Percentiles rank a stretch among this genome's conserved stretches.
Conservation (phyloP, 2,888 invertebrate genomes). For the Cerastis leucographa region DNA sequence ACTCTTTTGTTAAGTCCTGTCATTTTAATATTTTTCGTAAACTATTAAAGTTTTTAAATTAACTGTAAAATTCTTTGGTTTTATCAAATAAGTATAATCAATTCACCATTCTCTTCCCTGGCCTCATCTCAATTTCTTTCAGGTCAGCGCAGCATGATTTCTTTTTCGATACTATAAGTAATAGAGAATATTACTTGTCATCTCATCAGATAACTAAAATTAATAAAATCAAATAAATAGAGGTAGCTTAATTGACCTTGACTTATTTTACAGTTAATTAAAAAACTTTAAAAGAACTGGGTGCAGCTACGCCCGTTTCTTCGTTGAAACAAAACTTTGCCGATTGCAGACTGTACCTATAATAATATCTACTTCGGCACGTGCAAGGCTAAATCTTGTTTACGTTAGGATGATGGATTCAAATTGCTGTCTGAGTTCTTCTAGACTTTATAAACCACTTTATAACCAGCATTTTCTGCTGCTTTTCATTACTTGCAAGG, state of each 20-base stretch:
- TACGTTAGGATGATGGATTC: conserved; percentile 29
- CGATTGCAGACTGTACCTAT: neutral
- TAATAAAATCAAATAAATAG: too few relatives aligned
- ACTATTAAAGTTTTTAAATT: neutral
- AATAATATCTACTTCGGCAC: neutral
- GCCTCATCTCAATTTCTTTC: too few relatives aligned
- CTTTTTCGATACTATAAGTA: too few relatives aligned
- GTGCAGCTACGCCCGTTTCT: neutral
- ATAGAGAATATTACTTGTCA: too few relatives aligned
- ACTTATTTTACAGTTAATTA: neutral
- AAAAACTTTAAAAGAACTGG: neutral
- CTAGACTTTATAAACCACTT: neutral
- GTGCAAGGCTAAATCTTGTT: conserved; percentile 8
- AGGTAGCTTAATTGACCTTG: neutral
- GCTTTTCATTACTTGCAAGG: neutral
- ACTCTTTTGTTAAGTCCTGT: neutral
- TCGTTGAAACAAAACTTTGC: conserved; percentile 1
- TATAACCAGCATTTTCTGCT: neutral
- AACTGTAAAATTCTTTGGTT: too few relatives aligned
- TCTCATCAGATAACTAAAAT: too few relatives aligned
- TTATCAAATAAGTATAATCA: neutral
- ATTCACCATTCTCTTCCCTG: too few relatives aligned
- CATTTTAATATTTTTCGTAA: too few relatives aligned
- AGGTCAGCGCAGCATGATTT: too few relatives aligned
- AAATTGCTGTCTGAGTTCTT: conserved; percentile 18